Conservation (phyloP, 2,888 invertebrate genomes). For the Eupithecia pulchellata region DNA sequence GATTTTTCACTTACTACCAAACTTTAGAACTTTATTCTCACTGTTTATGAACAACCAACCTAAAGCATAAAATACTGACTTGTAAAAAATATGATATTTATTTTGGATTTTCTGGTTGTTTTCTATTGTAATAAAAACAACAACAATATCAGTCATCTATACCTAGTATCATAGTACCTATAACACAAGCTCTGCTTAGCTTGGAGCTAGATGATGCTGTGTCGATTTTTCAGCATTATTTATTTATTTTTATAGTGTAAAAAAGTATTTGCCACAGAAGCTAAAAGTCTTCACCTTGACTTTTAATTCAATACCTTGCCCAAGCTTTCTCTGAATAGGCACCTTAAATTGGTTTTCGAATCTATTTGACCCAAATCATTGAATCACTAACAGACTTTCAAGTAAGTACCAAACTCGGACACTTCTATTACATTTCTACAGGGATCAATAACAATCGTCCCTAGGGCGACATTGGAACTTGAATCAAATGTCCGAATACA, state of each 20-base stretch:
- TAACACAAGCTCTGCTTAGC: too few relatives aligned
- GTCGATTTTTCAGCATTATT: too few relatives aligned
- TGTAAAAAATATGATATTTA: too few relatives aligned
- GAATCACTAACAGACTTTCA: slow-evolving; percentile 19
- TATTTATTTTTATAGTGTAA: background rate
- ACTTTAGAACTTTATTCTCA: too few relatives aligned
- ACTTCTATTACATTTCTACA: slow-evolving; percentile 29
- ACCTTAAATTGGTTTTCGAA: slow-evolving; percentile 10
- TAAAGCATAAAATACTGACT: too few relatives aligned
- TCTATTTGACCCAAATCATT: slow-evolving; percentile 20
- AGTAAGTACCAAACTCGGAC: slow-evolving; percentile 19
- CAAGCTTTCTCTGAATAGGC: background rate
- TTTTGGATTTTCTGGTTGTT: too few relatives aligned
- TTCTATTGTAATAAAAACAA: too few relatives aligned
- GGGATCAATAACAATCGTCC: slow-evolving; percentile 41
- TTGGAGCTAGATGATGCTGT: too few relatives aligned
- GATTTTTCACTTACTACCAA: too few relatives aligned
- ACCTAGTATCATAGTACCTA: too few relatives aligned
- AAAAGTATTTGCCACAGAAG: background rate
- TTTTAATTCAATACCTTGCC: background rate
- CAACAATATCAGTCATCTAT: too few relatives aligned
- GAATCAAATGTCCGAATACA: slow-evolving; percentile 21
- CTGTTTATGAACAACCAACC: too few relatives aligned
- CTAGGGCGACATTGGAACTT: slow-evolving; percentile 33
- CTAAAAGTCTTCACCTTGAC: background rate